Conservation (phyloP, 2,113 vertebrate genomes). For the Coregonus clupeaformis region DNA sequence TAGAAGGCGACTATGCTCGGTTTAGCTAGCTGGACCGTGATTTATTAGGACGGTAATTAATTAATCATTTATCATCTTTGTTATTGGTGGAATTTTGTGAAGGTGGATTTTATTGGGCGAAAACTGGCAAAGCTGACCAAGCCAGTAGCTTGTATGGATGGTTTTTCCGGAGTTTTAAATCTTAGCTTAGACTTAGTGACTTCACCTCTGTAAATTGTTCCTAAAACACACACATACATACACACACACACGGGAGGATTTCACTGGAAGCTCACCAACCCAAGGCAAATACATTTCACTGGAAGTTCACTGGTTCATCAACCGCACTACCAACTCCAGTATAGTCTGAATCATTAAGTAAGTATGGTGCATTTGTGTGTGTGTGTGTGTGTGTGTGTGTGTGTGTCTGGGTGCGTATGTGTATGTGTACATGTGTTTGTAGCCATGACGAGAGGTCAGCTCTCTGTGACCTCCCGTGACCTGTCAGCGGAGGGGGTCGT, state of each 20-base stretch:
- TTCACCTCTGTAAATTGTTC: background rate
- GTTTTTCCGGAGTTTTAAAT: background rate
- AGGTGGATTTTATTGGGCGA: background rate
- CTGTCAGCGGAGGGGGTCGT: too few species aligned
- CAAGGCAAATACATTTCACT: too few species aligned
- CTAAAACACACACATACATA: background rate
- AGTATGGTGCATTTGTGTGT: too few species aligned
- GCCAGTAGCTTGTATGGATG: background rate
- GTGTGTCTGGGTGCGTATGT: too few species aligned
- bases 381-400: too few species aligned
- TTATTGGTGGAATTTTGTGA: background rate
- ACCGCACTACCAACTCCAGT: too few species aligned
- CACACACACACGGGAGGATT: too few species aligned
- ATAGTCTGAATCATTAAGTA: too few species aligned
- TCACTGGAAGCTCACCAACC: too few species aligned
- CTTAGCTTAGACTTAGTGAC: background rate
- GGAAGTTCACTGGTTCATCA: too few species aligned
- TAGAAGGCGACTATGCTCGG: background rate
- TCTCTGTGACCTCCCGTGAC: constrained; percentile 10
- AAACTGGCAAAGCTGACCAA: background rate
- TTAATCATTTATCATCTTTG: background rate
- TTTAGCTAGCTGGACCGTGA: background rate
- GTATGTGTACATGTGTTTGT: background rate
- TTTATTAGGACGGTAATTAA: background rate
- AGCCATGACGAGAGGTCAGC: background rate